Conservation (phyloP, 2,888 invertebrate genomes). For the Dolichomitus sp. region DNA sequence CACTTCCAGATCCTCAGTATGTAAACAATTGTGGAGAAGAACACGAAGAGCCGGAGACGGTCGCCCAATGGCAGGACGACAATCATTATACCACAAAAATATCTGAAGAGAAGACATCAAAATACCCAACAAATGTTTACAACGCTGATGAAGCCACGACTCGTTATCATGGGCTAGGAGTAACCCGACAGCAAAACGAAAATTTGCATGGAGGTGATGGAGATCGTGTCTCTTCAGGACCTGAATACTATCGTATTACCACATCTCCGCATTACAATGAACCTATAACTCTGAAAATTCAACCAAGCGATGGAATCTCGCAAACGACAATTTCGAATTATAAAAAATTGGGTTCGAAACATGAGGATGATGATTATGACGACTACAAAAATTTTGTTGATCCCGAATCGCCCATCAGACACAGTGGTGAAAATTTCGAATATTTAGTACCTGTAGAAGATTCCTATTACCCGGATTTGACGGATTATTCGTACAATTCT, state of each 20-base stretch:
- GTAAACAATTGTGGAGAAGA: slow-evolving; percentile 12
- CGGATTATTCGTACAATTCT: slow-evolving; percentile 4
- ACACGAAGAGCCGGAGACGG: slow-evolving; percentile 1
- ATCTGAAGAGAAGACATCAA: not conserved
- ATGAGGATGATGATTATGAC: not conserved
- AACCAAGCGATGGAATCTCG: not conserved
- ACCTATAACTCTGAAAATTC: not conserved
- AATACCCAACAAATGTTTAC: not conserved
- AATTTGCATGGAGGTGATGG: not conserved
- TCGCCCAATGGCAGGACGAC: not conserved
- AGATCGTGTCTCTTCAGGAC: not conserved
- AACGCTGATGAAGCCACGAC: not conserved
- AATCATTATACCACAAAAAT: not conserved
- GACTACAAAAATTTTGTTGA: not conserved
- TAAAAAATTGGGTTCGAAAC: not conserved
- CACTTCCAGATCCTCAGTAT: not conserved
- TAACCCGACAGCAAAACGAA: not conserved
- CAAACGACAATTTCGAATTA: not conserved
- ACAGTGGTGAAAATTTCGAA: not conserved
- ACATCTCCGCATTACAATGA: not conserved
- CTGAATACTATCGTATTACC: not conserved
- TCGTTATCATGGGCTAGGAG: not conserved
- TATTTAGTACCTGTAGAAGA: not conserved
- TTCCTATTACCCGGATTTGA: not conserved
- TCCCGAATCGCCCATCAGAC: not conserved